Conservation (phyloP, 2,113 vertebrate genomes). For the Mormyrus lacerda region DNA sequence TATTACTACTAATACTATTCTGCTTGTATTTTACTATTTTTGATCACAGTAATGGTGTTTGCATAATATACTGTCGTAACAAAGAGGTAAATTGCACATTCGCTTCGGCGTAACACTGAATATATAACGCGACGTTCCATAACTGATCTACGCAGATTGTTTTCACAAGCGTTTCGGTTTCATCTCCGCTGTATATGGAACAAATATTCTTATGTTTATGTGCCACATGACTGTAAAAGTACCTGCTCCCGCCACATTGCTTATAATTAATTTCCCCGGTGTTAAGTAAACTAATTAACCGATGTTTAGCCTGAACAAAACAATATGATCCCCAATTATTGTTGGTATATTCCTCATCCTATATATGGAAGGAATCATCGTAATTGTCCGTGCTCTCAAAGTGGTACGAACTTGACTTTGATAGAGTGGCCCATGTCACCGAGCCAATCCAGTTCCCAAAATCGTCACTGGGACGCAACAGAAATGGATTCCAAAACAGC, state of each 20-base stretch:
- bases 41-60: not conserved
- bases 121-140: not conserved
- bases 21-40: not conserved
- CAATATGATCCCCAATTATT: not conserved
- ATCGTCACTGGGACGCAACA: not conserved
- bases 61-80: not conserved
- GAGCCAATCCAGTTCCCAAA: not conserved
- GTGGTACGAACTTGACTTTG: not conserved
- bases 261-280: not conserved
- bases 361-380: not conserved
- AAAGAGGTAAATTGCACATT: not conserved
- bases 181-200: not conserved
- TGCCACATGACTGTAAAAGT: not conserved
- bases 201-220: not conserved
- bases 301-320: not conserved
- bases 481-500: not conserved
- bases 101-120: not conserved
- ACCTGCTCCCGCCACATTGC: not conserved
- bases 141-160: not conserved
- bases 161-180: not conserved
- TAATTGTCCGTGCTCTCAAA: not conserved
- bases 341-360: not conserved
- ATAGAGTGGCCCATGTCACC: not conserved
- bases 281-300: not conserved
- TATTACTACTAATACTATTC: not conserved